Evolutionary conservation across 2,888 invertebrate genomes (phyloP), one percentile per base, ranked within the genome.

Genomic region (Blastobasis adustella): DNA sequence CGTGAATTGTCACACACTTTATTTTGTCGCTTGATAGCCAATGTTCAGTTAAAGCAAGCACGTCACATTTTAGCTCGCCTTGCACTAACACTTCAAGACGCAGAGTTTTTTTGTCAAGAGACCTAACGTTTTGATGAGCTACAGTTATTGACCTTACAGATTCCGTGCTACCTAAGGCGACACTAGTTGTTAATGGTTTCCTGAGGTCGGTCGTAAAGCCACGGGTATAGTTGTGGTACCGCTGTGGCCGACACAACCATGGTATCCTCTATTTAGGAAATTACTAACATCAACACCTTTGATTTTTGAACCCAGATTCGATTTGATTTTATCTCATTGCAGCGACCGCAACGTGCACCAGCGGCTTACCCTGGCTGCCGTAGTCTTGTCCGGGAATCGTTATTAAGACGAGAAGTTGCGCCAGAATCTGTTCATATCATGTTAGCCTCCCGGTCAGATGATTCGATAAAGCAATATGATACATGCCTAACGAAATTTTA

Each of bases 221-320:
- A 38, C 41, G 5, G 57, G 55, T 0, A 55, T 57, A 5, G 4
- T 59, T 8, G 51, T 57, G 0, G 57, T 59, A 7, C 59, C 59
- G 7, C 42, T 49, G 7, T 58, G 56, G 58, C 51, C 55, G 5
- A 49, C 55, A 5, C 58, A 58, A 23, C 54, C 55, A 1, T 58
- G 58, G 58, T 58, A 47, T 37, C 58, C 54, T 0, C 6, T 58
- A 5, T 57, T 51, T 10, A 50, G 42, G 9, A 48, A 42, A 2
- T 48, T n/a, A n/a, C n/a, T n/a, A n/a, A n/a, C n/a, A n/a, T n/a
- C n/a, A n/a, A n/a, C n/a, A n/a, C n/a, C n/a, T 1, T 5, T 36
- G 1, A 42, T 36, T 9, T 42, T 48, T 42, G 6, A 43, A 1
- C 1, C 42, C 4, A n/a, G n/a, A n/a, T 37, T 4, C 36, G 8